Percentiles rank a stretch among this genome's conserved stretches.
These are phyloP conservation scores for Clarias macrocephalus DNA, from an alignment of 2,113 vertebrate species.

Conservation along the genomic window DNA sequence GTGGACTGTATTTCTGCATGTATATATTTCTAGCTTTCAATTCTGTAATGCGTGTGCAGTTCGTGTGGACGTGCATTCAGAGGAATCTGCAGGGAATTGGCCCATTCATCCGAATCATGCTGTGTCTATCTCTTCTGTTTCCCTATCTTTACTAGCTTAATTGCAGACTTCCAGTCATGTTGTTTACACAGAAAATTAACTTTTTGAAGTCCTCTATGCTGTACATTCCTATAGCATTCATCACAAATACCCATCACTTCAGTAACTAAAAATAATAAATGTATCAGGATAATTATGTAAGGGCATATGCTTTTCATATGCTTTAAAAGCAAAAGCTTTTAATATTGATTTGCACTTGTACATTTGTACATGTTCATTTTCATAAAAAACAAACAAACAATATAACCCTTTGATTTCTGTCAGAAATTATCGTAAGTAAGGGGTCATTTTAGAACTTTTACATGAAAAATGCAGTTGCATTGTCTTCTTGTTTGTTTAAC, in stretches of 20 bases:
- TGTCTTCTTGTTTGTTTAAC: neutral
- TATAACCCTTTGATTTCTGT: constrained; percentile 1
- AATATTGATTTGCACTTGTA: neutral
- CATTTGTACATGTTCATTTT: constrained; percentile 26
- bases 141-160: constrained; percentile 66
- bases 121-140: constrained; percentile 63
- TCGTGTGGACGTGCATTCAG: constrained; percentile 71
- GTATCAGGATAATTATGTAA: neutral
- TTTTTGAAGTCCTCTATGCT: constrained; percentile 39
- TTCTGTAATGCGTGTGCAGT: constrained; percentile 66
- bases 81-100: constrained; percentile 64
- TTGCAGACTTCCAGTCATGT: constrained; percentile 73
- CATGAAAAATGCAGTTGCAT: neutral
- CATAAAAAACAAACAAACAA: neutral
- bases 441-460: neutral
- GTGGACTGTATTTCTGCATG: neutral
- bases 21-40: neutral
- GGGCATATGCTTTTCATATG: no score
- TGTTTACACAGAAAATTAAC: constrained; percentile 58
- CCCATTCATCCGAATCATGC: constrained; percentile 64
- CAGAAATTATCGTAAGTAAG: neutral
- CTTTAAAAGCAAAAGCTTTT: neutral
- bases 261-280: neutral
- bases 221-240: constrained; percentile 14
- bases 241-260: constrained; percentile 3